phyloP scores from a whole-genome alignment of 2,888 invertebrate genomes.

The Drosophila falleni region DNA sequence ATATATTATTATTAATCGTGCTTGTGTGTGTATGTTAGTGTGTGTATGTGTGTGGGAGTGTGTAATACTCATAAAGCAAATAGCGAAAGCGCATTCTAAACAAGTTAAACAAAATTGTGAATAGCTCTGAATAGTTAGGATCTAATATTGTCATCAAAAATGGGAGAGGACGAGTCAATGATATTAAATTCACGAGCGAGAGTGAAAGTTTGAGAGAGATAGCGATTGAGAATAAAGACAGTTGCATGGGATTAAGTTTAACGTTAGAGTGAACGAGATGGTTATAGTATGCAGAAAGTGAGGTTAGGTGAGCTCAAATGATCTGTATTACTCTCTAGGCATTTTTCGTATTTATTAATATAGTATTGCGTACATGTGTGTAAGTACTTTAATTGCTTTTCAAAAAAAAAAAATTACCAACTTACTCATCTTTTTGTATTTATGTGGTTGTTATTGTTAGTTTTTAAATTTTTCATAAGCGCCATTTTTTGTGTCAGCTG shows the following conservation, averaged over 20 bases:
- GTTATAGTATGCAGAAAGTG: not conserved
- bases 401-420: conserved; percentile 35
- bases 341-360: conserved; percentile 13
- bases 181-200: not conserved
- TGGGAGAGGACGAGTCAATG: conserved; percentile 7
- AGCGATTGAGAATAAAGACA: not conserved
- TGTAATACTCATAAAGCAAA: conserved; percentile 23
- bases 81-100: conserved; percentile 48
- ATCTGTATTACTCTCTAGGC: conserved; percentile 24
- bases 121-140: conserved; percentile 58
- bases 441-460: conserved; percentile 21
- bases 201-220: not conserved
- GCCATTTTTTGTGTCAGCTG: conserved; percentile 71
- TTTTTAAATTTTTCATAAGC: conserved; percentile 71
- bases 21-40: conserved; percentile 19
- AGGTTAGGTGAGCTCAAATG: conserved; percentile 9
- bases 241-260: not conserved
- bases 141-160: conserved; percentile 79
- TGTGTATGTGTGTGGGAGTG: conserved; percentile 17
- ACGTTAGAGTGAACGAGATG: conserved; percentile 2
- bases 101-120: conserved; percentile 35
- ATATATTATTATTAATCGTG: conserved; percentile 3
- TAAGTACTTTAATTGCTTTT: conserved; percentile 7
- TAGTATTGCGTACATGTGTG: conserved; percentile 1
- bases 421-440: conserved; percentile 30